phyloP scores from a whole-genome alignment of 2,797 vertebrate genomes.

The Catamblyrhynchus diadema region DNA sequence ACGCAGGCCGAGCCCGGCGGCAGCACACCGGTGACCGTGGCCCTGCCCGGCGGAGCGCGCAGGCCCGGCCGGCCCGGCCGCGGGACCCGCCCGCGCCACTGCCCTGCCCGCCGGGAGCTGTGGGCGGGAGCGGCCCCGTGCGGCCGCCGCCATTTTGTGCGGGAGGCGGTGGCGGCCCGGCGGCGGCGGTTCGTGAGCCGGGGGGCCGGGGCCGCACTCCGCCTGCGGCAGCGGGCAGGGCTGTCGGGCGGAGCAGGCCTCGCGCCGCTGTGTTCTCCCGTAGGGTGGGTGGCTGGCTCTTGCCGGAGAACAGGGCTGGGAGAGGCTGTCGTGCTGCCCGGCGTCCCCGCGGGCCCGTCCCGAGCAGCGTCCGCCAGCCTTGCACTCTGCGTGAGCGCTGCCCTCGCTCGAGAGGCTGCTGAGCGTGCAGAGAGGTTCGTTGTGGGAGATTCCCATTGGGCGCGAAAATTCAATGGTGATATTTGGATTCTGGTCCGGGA shows the following conservation, averaged over 20 bases:
- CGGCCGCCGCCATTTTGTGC: background rate
- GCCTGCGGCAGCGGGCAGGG: background rate
- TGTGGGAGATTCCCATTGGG: accelerated
- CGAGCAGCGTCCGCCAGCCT: background rate
- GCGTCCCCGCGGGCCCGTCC: background rate
- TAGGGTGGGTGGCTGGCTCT: accelerated
- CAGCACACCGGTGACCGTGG: no score
- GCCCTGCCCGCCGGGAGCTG: background rate
- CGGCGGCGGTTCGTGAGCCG: background rate
- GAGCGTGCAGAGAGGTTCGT: background rate
- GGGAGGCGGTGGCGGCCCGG: background rate
- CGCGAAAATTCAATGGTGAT: accelerated
- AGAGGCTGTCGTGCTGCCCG: background rate
- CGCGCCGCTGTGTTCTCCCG: accelerated
- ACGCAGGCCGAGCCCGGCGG: no score
- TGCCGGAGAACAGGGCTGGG: background rate
- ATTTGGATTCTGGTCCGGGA: background rate
- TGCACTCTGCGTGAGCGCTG: accelerated
- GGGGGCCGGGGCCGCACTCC: background rate
- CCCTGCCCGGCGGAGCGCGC: background rate
- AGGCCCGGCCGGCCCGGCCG: background rate
- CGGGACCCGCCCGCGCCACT: background rate
- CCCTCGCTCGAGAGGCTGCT: background rate
- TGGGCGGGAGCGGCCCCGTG: background rate
- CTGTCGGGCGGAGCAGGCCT: accelerated